Base-by-base conservation (phyloP, 2,113 vertebrate genomes). In the Propithecus coquereli region DNA sequence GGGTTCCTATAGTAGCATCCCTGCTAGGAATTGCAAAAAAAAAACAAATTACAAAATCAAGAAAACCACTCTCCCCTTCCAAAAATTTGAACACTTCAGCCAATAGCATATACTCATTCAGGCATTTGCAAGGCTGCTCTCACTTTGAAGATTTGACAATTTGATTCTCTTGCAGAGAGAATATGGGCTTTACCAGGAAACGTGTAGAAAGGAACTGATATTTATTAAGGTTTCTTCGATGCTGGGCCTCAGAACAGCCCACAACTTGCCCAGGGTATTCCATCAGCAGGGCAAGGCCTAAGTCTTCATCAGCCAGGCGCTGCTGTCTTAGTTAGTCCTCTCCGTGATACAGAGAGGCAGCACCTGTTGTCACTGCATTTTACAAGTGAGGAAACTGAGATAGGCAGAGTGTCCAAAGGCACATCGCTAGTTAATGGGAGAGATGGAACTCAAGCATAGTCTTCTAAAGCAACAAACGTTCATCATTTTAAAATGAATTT, bases 261-360 rank as follows among this genome's bases (percentile, higher is more conserved):
- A 52, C 57, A 23, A 0, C 37, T 14, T 3, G 2, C 34, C 30
- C 54, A 30, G 23, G 0, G 40, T 34, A 25, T 14, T n/a, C 6
- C 4, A 8, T 71, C 20, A 20, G 47, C 22, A 10, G 77, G 27
- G 45, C 16, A 17, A 18, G 2, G 5, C 22, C 8, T 63, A 32
- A 57, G 9, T 2, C 0, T 27, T 13, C 50, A 18, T 34, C 34
- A 9, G 14, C 3, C 63, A 8, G 12, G 57, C 6, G 6, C 8
- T 47, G 47, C 37, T 16, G 7, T 23, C 8, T 32, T 14, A 25
- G 8, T 0, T 12, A 27, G 32, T 37, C 34, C 1, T 3, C 50
- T 27, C 6, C 7, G 1, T 5, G 5, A 37, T 6, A 13, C 14
- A 14, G 16, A 12, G 9, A 32, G 11, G 10, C 8, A 63, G 34